These are phyloP conservation scores for Condylura cristata DNA, from an alignment of 2,113 vertebrate species.

Conservation along the genomic window DNA sequence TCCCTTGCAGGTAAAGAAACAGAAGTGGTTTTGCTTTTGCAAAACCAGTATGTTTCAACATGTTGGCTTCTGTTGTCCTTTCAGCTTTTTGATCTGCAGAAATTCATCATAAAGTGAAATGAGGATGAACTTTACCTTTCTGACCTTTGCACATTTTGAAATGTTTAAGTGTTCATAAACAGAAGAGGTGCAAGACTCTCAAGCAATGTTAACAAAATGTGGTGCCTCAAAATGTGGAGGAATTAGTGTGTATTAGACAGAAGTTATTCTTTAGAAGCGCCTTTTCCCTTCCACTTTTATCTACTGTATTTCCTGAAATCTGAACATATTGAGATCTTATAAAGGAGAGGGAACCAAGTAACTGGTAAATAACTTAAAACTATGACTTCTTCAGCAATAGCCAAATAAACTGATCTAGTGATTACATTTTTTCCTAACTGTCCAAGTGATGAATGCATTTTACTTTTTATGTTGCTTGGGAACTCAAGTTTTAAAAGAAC, in stretches of 20 bases:
- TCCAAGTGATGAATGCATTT: neutral
- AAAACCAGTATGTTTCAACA: constrained; percentile 20
- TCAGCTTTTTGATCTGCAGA: neutral
- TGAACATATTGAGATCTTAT: neutral
- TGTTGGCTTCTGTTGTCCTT: neutral
- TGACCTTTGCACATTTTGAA: neutral
- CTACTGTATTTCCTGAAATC: neutral
- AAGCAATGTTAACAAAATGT: neutral
- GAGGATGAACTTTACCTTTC: neutral
- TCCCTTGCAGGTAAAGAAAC: neutral
- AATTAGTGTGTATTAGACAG: neutral
- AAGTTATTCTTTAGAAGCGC: neutral
- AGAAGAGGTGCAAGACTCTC: neutral
- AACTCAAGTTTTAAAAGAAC: neutral
- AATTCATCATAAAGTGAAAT: constrained; percentile 30
- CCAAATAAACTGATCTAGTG: neutral
- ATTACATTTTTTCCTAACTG: neutral
- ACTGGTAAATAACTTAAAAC: constrained; percentile 5
- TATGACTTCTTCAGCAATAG: neutral
- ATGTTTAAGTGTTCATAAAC: constrained; percentile 7
- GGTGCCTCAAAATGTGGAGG: neutral
- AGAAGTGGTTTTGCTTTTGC: neutral
- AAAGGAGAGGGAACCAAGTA: neutral
- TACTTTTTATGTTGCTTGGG: neutral
- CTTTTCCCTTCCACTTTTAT: constrained; percentile 23